Evolutionary conservation across 1,140 invertebrate genomes (phyloP).

Genomic region (Berghia stephanieae): DNA sequence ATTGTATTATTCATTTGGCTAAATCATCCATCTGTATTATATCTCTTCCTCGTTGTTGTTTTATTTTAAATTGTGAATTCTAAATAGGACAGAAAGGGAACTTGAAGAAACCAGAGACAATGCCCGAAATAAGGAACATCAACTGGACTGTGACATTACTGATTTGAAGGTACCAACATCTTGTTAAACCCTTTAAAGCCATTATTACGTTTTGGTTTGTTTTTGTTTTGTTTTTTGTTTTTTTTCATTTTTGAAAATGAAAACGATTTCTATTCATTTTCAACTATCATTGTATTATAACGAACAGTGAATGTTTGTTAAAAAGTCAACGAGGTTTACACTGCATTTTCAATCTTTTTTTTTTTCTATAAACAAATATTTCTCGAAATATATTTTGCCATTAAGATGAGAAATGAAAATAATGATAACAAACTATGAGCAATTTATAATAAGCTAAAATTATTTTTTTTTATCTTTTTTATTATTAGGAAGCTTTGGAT

Average conservation of each 20-base stretch:
- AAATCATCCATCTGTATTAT: too few species aligned
- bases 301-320: neutral
- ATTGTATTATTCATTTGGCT: too few species aligned
- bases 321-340: neutral
- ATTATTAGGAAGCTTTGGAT: constrained; percentile 48
- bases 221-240: neutral
- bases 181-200: neutral
- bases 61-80: neutral
- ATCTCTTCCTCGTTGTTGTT: too few species aligned
- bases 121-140: constrained; percentile 43
- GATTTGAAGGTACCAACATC: constrained; percentile 51
- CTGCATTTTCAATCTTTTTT: constrained; percentile 5
- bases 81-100: constrained; percentile 50
- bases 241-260: neutral
- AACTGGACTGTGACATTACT: constrained; percentile 52
- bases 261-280: neutral
- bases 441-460: too few species aligned
- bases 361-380: too few species aligned
- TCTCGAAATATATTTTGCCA: too few species aligned
- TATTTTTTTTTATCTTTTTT: neutral
- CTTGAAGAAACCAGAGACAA: constrained; percentile 40
- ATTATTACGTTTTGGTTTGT: neutral
- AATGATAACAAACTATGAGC: too few species aligned
- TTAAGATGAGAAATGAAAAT: too few species aligned
- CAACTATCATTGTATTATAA: too few species aligned